These are phyloP conservation scores for Apeltes quadracus DNA, from an alignment of 2,113 vertebrate genomes.

Conservation along the genomic window DNA sequence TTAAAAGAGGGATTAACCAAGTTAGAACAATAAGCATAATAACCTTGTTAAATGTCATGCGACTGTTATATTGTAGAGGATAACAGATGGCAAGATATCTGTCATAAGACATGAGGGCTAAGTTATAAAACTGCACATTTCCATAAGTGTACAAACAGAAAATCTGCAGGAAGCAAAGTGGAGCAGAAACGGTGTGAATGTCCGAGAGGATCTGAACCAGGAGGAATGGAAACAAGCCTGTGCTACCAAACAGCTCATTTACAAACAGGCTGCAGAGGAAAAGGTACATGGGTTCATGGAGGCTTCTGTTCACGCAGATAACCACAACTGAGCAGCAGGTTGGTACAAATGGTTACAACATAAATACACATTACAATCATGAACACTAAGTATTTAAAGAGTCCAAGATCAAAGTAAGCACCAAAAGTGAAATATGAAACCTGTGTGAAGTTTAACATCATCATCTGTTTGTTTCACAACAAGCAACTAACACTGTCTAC, in stretches of 20 bases:
- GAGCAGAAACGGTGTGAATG: conserved; percentile 2
- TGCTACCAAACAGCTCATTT: conserved; percentile 45
- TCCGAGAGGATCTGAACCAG: conserved; percentile 40
- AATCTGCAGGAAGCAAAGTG: conserved; percentile 62
- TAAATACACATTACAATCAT: background rate
- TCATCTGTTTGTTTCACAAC: background rate
- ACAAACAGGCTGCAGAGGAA: conserved; percentile 13
- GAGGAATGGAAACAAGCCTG: conserved; percentile 33
- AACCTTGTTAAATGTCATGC: background rate
- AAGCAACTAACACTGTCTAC: background rate
- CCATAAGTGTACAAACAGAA: conserved; percentile 66
- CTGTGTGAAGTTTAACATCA: background rate
- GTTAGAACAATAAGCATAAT: background rate
- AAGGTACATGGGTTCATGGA: conserved; percentile 75
- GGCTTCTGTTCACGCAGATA: conserved; percentile 57
- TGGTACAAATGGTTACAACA: background rate
- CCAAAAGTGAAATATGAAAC: background rate
- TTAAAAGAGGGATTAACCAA: conserved; percentile 40
- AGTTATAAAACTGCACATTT: conserved; percentile 7
- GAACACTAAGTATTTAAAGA: background rate
- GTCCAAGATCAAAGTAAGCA: background rate
- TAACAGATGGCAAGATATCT: conserved; percentile 45
- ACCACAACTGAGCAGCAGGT: conserved; percentile 5
- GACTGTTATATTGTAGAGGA: conserved; percentile 32
- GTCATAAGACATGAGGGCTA: conserved; percentile 55